These are phyloP conservation scores for Stictocephala bisonia DNA, from an alignment of 2,888 invertebrate genomes.

Conservation along the genomic window DNA sequence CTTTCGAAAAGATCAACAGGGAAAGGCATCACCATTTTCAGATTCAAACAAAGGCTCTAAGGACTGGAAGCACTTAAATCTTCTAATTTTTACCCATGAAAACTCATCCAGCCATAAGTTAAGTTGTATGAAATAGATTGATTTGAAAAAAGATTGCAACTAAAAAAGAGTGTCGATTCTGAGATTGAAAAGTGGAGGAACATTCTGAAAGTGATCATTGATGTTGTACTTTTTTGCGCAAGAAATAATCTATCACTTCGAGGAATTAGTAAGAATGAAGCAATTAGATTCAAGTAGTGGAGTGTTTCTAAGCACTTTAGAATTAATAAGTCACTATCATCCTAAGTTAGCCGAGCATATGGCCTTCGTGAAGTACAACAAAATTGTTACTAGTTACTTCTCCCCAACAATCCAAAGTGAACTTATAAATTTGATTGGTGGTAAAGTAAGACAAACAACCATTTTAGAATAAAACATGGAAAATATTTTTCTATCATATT, in stretches of 20 bases:
- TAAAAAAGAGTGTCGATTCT: conserved; percentile 15
- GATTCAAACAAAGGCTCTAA: background rate
- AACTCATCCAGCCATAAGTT: no score
- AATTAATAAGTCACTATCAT: conserved; percentile 38
- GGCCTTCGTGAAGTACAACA: conserved; percentile 19
- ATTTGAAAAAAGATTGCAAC: no score
- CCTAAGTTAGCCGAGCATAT: conserved; percentile 19
- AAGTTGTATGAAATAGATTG: no score
- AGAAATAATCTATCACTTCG: conserved; percentile 31
- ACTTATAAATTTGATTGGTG: conserved; percentile 30
- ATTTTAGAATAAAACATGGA: conserved; percentile 16
- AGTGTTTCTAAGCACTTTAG: conserved; percentile 23
- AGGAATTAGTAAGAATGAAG: conserved; percentile 16
- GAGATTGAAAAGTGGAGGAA: conserved; percentile 39
- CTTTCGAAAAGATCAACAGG: no score
- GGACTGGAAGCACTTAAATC: background rate
- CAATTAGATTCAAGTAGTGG: conserved; percentile 8
- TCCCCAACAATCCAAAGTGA: conserved; percentile 24
- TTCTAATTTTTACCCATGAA: background rate
- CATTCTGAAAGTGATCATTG: conserved; percentile 30
- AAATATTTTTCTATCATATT: conserved; percentile 39
- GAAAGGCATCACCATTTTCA: background rate
- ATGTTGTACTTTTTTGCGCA: conserved; percentile 31
- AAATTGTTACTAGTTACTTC: conserved; percentile 35
- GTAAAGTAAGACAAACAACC: no score